Evolutionary conservation across 2,113 vertebrate genomes (phyloP), one percentile per base, ranked within the genome.

Genomic region (Neogobius melanostomus): DNA sequence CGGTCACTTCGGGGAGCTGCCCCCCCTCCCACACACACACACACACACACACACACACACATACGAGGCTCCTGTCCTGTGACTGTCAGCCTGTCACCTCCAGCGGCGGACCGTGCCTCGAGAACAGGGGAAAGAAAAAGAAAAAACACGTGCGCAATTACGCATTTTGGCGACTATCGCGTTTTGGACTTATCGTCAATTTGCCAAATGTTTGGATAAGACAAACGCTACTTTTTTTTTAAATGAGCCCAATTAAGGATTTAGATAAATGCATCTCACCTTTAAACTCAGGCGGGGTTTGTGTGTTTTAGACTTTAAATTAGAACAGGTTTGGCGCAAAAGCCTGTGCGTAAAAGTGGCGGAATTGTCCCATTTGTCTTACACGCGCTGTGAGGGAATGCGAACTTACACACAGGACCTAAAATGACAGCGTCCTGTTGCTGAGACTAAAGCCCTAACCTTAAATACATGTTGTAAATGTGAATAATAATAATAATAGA

Each of bases 1-100:
- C 94, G 96, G 94, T 93, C 74, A 80, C 79, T 44, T 7, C n/a
- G 42, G 15, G 59, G 14, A 42, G 42, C 42, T 28, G 36, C 3
- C 21, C 7, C 7, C 15, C n/a, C 11, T 44, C 36, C 59, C 11
- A 1, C 28, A 2, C 21, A 21, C 21, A 21, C 28, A 36, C 1
- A 36, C 28, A 36, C 28, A 36, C 28, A 36, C 28, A 36, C 28
- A 36, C 28, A 36, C 3, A 5, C 28, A 5, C 28, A 5, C 28
- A 5, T 2, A 5, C 28, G 28, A 5, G 28, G 28, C 28, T 36
- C 28, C 49, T 51, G 49, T 51, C 49, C 15, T 14, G 11, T 36
- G 28, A 36, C 28, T 36, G 15, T 56, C 53, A 56, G 53, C 44
- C 42, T 45, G 78, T 85, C 86, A 81, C 80, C 82, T 61, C 17